Conservation (phyloP, 2,888 invertebrate species). For the Elysia crispata region DNA sequence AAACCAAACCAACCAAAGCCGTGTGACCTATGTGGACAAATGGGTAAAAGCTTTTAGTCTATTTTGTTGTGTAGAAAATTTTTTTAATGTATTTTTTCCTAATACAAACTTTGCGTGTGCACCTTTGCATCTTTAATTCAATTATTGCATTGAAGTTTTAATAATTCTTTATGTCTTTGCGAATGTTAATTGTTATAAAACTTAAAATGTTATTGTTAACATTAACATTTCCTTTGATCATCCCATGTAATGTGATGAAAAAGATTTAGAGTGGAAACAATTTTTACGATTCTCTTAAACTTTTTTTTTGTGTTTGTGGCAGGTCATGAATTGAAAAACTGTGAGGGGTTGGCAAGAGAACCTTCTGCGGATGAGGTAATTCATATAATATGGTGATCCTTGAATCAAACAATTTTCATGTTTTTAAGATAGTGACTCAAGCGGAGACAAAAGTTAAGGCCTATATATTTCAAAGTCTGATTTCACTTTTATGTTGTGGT, state of each 20-base stretch:
- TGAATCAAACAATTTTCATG: no score
- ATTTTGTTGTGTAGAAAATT: neutral
- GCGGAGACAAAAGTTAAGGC: no score
- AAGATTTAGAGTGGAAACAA: no score
- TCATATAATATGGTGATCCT: no score
- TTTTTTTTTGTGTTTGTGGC: constrained; percentile 10
- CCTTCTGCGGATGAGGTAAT: constrained; percentile 77
- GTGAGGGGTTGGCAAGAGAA: constrained; percentile 85
- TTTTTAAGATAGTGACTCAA: no score
- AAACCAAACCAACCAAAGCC: constrained; percentile 96
- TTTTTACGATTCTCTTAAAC: neutral
- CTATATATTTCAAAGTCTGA: no score
- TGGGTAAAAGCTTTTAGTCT: constrained; percentile 74
- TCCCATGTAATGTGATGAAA: no score
- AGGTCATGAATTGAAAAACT: constrained; percentile 97
- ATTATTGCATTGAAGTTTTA: neutral
- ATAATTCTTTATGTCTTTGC: no score
- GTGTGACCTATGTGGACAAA: constrained; percentile 93
- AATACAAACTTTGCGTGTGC: neutral
- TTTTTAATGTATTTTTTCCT: no score
- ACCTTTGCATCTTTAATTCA: neutral
- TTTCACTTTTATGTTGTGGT: neutral
- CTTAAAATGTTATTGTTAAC: no score
- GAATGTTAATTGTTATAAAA: no score
- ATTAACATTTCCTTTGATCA: no score